Percentiles rank a stretch among this genome's conserved stretches.
These are phyloP conservation scores for Trachelipus rathkii DNA, from an alignment of 1,140 invertebrate genomes.

Conservation along the genomic window DNA sequence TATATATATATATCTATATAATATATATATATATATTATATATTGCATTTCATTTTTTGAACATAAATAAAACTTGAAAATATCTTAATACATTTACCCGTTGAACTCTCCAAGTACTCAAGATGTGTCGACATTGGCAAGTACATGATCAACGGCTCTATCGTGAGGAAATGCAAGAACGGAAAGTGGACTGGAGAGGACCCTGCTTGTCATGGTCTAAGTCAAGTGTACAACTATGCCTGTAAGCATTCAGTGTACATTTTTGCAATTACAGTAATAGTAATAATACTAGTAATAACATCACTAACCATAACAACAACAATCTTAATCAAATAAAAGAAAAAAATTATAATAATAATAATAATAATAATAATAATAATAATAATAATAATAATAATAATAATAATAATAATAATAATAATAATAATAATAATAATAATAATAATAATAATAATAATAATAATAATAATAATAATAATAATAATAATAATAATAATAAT, in stretches of 20 bases:
- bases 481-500: not conserved
- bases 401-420: too few species aligned
- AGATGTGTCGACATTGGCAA: slow-evolving; percentile 79
- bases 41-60: too few species aligned
- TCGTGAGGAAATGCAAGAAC: slow-evolving; percentile 62
- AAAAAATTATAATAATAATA: too few species aligned
- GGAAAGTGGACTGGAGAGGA: slow-evolving; percentile 74
- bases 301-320: too few species aligned
- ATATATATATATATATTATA: too few species aligned
- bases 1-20: slow-evolving; percentile 16
- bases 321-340: not conserved
- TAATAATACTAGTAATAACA: too few species aligned
- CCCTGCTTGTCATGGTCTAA: slow-evolving; percentile 71
- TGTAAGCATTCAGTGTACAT: slow-evolving; percentile 51
- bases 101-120: slow-evolving; percentile 47
- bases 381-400: too few species aligned
- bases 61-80: not conserved
- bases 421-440: too few species aligned
- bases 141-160: slow-evolving; percentile 58
- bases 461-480: too few species aligned
- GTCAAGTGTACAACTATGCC: slow-evolving; percentile 78
- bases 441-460: not conserved
- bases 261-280: too few species aligned
- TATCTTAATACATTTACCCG: not conserved
- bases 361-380: not conserved